These are phyloP conservation scores for Steatornis caripensis DNA, from an alignment of 2,113 vertebrate genomes.

Conservation along the genomic window DNA sequence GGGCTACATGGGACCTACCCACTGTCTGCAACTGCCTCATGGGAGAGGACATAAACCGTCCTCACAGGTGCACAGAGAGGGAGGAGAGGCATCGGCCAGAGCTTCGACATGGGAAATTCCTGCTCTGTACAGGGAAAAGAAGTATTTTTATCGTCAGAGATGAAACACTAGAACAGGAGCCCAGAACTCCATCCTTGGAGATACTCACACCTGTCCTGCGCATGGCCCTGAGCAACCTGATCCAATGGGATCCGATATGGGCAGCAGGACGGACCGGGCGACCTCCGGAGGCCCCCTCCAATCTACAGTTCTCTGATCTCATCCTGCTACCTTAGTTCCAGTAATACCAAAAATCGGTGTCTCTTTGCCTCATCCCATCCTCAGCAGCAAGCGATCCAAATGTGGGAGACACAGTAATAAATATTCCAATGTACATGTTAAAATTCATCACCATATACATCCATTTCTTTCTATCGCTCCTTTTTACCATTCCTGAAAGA, in stretches of 20 bases:
- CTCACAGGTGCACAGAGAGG: background rate
- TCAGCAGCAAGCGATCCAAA: background rate
- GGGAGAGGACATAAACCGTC: background rate
- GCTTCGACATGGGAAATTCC: background rate
- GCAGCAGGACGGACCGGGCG: background rate
- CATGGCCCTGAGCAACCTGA: background rate
- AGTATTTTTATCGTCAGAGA: background rate
- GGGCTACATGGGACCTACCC: background rate
- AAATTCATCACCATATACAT: background rate
- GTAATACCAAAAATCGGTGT: background rate
- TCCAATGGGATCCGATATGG: background rate
- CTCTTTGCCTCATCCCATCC: background rate
- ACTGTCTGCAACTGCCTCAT: background rate
- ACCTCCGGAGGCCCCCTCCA: background rate
- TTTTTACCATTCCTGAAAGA: background rate
- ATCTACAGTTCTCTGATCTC: background rate
- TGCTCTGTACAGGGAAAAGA: fast-evolving
- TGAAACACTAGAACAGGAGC: background rate
- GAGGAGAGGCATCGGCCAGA: fast-evolving
- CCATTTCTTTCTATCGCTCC: background rate
- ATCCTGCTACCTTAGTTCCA: background rate
- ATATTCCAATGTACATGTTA: background rate
- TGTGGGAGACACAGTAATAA: background rate
- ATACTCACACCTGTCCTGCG: background rate
- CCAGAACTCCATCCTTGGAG: background rate